A percentile compares a stretch with the other conserved stretches of the same genome.
Conservation (phyloP, 2,888 invertebrate species). For the Sarcophaga caerulescens region DNA sequence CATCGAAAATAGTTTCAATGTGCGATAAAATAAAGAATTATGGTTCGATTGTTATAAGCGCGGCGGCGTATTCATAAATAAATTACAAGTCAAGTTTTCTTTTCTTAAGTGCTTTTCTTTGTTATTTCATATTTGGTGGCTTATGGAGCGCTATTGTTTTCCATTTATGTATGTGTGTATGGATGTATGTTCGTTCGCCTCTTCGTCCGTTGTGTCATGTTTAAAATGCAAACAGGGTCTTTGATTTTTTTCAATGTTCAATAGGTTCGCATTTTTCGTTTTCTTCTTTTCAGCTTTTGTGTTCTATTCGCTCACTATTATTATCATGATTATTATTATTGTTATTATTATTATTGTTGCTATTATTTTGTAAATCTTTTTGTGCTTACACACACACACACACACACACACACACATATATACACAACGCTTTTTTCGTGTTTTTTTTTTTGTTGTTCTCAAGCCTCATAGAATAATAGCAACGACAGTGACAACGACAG, state of each 20-base stretch:
- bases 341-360: conserved; percentile 35
- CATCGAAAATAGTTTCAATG: not conserved
- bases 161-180: conserved; percentile 44
- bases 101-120: conserved; percentile 46
- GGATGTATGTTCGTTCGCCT: not conserved
- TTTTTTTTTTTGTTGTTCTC: not conserved
- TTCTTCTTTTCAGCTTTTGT: not conserved
- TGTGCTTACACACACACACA: not conserved
- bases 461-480: not conserved
- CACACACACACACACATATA: too few relatives aligned
- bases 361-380: not conserved
- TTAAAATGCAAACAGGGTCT: conserved; percentile 48
- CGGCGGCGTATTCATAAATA: too few relatives aligned
- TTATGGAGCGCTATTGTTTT: conserved; percentile 18
- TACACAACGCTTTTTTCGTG: not conserved
- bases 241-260: conserved; percentile 51
- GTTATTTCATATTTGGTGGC: conserved; percentile 47
- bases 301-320: conserved; percentile 13
- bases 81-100: not conserved
- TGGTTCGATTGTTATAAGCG: too few relatives aligned
- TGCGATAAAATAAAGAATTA: not conserved
- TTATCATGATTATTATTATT: conserved; percentile 40
- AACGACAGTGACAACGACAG: conserved; percentile 12
- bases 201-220: conserved; percentile 21
- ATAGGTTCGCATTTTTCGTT: conserved; percentile 29